Base-by-base conservation (phyloP, 2,113 vertebrate genomes). In the Podarcis raffonei region DNA sequence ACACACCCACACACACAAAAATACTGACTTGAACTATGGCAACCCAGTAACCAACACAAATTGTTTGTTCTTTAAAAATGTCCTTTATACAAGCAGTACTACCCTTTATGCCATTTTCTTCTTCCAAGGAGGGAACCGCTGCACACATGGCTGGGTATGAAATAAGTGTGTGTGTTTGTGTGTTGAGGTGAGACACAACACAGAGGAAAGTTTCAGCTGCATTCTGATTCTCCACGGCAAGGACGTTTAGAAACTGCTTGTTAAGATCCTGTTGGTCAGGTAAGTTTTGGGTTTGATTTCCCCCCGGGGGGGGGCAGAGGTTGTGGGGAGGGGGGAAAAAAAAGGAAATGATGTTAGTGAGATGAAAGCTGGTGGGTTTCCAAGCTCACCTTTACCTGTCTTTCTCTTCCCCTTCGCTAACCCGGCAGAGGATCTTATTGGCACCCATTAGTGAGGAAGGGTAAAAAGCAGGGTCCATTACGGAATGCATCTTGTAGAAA, bases 11-110 rank as follows among this genome's bases (percentile, higher is more conserved):
- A 7, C 42, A 42, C 42, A 9, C 42, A 48, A n/a, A n/a, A n/a
- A n/a, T n/a, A 53, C 48, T 53, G 48, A 53, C 48, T 53, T 53
- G 48, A 76, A 87, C 42, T 48, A 48, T 11, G 42, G 1, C 42
- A 48, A 48, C 90, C 90, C 66, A 72, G 89, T 13, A 88, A 87
- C 77, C 1, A 9, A 77, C 74, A 25, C 13, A 27, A 86, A 53
- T 11, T 53, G 83, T 57, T 69, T 66, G 79, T 66, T 25, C 27
- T 88, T 3, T 69, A n/a, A 83, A 32, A 83, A 79, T 91, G 22
- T 81, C 23, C 11, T 87, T 37, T 81, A 81, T 37, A 94, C 89
- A 93, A 89, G 83, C 83, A 81, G 91, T n/a, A 78, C 85, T 82
- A 90, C 30, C n/a, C 84, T 35, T 48, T 71, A 62, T 11, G 18